These are phyloP conservation scores for Hoplostethus atlanticus DNA, from an alignment of 2,797 vertebrate genomes.

Conservation along the genomic window DNA sequence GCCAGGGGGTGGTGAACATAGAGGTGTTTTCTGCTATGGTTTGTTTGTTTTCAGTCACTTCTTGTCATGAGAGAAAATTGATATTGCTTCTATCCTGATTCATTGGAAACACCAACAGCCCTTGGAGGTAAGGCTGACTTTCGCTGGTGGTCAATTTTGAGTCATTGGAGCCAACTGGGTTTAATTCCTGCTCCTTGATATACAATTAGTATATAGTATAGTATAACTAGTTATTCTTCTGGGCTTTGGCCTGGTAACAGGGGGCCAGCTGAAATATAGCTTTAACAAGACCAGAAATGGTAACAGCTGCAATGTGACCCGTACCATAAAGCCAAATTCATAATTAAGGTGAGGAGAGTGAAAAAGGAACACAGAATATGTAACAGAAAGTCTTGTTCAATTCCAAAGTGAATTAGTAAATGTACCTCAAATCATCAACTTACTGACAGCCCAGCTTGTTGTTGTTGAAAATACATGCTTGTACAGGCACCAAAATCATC, in stretches of 20 bases:
- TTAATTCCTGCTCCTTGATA: no score
- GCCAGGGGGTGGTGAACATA: conserved; percentile 17
- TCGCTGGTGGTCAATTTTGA: not conserved
- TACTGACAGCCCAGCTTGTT: conserved; percentile 45
- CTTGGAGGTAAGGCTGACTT: conserved; percentile 2
- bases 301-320: no score
- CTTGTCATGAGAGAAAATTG: conserved; percentile 16
- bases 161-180: conserved; percentile 1
- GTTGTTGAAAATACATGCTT: conserved; percentile 29
- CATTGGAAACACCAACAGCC: not conserved
- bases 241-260: no score
- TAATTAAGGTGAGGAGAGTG: not conserved
- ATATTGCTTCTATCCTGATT: conserved; percentile 8
- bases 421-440: conserved; percentile 32
- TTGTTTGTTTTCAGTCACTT: conserved; percentile 37
- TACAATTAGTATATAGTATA: no score
- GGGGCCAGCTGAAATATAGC: no score
- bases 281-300: no score
- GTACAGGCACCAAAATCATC: conserved; percentile 34
- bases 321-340: no score
- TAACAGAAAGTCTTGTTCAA: conserved; percentile 8
- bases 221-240: no score
- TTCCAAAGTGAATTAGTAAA: conserved; percentile 27
- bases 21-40: conserved; percentile 18
- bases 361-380: conserved; percentile 5